Base-by-base conservation (phyloP, 2,797 vertebrate genomes). In the Gephyroberyx darwinii region DNA sequence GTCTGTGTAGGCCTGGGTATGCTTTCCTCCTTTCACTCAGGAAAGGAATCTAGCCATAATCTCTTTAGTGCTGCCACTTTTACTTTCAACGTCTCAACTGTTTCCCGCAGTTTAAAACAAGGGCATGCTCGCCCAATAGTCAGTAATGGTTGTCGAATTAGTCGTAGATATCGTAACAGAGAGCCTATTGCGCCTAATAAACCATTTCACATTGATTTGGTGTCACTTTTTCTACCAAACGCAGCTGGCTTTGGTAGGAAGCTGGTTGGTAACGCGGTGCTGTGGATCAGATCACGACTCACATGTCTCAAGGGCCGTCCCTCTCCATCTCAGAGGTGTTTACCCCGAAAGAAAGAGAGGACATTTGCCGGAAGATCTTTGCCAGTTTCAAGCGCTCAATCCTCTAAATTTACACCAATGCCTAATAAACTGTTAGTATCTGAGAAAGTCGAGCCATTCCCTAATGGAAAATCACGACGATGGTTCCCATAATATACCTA, bases 221-320 rank as follows among this genome's bases (percentile, higher is more conserved):
- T 26, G 51, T 8, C 5, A 0, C 39, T 43, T 51, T 14, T 35
- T 9, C 3, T 22, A 14, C 30, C 51, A 53, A 53, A 12, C 19
- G 16, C 30, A 50, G 51, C 26, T 50, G 65, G 54, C 41, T 48
- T 39, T 16, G 16, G 59, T 35, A 74, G 69, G 13, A 71, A 72
- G 31, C 62, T 14, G 69, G 76, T 74, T 14, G 66, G 71, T 68
- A 83, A 86, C 73, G 71, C 37, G 9, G 80, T 65, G 78, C 80
- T 43, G 77, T 16, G 54, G 66, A 81, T 55, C 77, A 22, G 82
- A 88, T 92, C 89, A 89, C 90, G 90, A 90, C 88, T 91, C 88
- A 7, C 90, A 85, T 82, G 86, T 89, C 85, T 84, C 77, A 17
- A 26, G 80, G 63, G 67, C 84, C 83, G 58, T 81, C 87, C 81